A percentile compares a stretch with the other conserved stretches of the same genome.
phyloP scores from a whole-genome alignment of 2,797 vertebrate genomes.

The Anableps anableps region DNA sequence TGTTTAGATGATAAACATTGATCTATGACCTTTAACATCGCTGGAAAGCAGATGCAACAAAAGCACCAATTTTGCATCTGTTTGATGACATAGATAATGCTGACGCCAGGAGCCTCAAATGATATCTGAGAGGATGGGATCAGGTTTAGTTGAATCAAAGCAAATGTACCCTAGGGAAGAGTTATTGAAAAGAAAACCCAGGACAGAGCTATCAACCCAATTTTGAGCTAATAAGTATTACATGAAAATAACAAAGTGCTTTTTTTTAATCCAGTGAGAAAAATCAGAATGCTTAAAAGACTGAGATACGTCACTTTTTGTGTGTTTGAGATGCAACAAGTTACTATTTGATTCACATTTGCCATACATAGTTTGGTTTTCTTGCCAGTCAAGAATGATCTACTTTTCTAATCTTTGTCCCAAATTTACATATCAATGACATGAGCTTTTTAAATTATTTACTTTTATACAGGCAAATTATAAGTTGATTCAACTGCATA shows the following conservation, averaged over 20 bases:
- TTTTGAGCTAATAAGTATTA: constrained; percentile 24
- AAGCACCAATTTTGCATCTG: constrained; percentile 57
- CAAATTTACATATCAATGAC: not conserved
- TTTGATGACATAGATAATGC: constrained; percentile 74
- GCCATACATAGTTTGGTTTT: not conserved
- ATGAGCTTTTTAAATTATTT: not conserved
- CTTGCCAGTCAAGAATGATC: not conserved
- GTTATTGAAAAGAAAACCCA: constrained; percentile 31
- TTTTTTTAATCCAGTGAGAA: not conserved
- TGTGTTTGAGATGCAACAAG: not conserved
- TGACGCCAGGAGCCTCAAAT: constrained; percentile 65
- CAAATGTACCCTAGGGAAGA: constrained; percentile 40
- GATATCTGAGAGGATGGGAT: constrained; percentile 65
- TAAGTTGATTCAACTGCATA: not conserved
- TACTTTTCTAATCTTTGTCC: not conserved
- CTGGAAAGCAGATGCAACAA: constrained; percentile 54
- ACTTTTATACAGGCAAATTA: not conserved
- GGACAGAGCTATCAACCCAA: constrained; percentile 15
- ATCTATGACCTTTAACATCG: constrained; percentile 58
- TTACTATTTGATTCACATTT: not conserved
- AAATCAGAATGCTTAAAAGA: constrained; percentile 19
- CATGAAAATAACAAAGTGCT: constrained; percentile 7
- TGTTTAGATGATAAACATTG: constrained; percentile 60
- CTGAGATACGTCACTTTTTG: not conserved
- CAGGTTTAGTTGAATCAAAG: constrained; percentile 70